phyloP scores from a whole-genome alignment of 1,140 invertebrate genomes.

The Calephelis virginiensis region DNA sequence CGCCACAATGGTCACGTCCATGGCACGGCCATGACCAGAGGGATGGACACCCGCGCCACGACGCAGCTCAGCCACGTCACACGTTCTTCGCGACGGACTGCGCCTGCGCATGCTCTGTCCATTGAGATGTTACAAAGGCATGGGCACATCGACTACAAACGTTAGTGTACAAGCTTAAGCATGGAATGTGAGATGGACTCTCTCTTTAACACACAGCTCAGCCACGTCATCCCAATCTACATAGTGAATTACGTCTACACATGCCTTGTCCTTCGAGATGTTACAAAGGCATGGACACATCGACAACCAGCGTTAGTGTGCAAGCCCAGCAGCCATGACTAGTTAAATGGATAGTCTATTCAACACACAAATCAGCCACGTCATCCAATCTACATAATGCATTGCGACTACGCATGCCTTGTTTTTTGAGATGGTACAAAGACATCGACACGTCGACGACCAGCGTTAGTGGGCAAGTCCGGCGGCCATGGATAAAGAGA shows the following conservation, averaged over 20 bases:
- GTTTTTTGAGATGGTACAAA: constrained; percentile 61
- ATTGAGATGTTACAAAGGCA: constrained; percentile 63
- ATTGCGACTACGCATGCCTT: constrained; percentile 60
- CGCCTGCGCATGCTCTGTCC: constrained; percentile 59
- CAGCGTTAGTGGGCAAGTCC: constrained; percentile 38
- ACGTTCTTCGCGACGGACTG: constrained; percentile 57
- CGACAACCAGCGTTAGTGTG: constrained; percentile 29
- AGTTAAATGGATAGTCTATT: constrained; percentile 44
- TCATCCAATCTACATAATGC: constrained; percentile 58
- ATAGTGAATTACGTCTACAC: too few species aligned
- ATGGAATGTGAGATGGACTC: too few species aligned
- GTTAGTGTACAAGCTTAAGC: constrained; percentile 25
- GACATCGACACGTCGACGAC: constrained; percentile 58
- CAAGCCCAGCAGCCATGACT: constrained; percentile 20
- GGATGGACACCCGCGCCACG: constrained; percentile 45
- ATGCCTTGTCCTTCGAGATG: constrained; percentile 22
- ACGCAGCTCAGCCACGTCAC: constrained; percentile 66
- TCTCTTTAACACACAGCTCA: too few species aligned
- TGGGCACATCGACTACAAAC: constrained; percentile 56
- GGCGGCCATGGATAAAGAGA: not conserved
- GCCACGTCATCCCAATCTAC: too few species aligned
- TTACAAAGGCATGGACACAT: constrained; percentile 47
- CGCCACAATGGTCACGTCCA: constrained; percentile 53
- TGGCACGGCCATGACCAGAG: constrained; percentile 32
- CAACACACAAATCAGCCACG: constrained; percentile 57